A percentile compares a stretch with the other conserved stretches of the same genome.
Conservation (phyloP, 2,888 invertebrate species). For the Pinctada fucata region DNA sequence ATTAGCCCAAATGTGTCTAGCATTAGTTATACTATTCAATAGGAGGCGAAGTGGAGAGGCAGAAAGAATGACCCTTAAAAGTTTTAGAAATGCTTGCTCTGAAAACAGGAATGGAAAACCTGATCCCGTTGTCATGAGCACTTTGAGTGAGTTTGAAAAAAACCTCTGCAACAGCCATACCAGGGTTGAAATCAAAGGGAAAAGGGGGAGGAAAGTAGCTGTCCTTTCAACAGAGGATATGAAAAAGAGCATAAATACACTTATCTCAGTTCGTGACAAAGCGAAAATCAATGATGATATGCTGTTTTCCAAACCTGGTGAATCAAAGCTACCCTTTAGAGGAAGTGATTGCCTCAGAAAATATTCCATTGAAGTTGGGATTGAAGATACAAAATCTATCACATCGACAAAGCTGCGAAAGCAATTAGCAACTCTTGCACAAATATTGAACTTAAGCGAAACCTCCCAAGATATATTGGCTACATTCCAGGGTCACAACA, state of each 20-base stretch:
- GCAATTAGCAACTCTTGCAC: conserved; percentile 49
- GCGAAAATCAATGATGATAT: conserved; percentile 3
- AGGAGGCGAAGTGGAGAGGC: conserved; percentile 82
- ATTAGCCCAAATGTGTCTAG: conserved; percentile 33
- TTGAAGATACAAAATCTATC: conserved; percentile 28
- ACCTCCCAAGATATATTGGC: conserved; percentile 38
- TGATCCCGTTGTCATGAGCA: conserved; percentile 21
- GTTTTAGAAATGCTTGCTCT: conserved; percentile 12
- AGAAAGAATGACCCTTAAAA: conserved; percentile 41
- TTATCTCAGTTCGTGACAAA: conserved; percentile 20
- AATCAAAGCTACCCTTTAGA: conserved; percentile 18
- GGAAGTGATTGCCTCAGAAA: conserved; percentile 32
- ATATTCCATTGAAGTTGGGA: conserved; percentile 19
- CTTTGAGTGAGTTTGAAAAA: conserved; percentile 38
- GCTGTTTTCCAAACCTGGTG: conserved; percentile 24
- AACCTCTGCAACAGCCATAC: conserved; percentile 26
- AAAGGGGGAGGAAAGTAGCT: conserved; percentile 28
- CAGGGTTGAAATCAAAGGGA: conserved; percentile 38
- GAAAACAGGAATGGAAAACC: conserved; percentile 12
- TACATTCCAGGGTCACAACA: conserved; percentile 38
- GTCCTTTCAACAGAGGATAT: conserved; percentile 29
- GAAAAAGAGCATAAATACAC: conserved; percentile 15
- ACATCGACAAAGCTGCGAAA: conserved; percentile 47
- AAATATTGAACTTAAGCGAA: conserved; percentile 42
- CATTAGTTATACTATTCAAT: conserved; percentile 37